phyloP scores from a whole-genome alignment of 2,113 vertebrate species.

The Zapornia atra region DNA sequence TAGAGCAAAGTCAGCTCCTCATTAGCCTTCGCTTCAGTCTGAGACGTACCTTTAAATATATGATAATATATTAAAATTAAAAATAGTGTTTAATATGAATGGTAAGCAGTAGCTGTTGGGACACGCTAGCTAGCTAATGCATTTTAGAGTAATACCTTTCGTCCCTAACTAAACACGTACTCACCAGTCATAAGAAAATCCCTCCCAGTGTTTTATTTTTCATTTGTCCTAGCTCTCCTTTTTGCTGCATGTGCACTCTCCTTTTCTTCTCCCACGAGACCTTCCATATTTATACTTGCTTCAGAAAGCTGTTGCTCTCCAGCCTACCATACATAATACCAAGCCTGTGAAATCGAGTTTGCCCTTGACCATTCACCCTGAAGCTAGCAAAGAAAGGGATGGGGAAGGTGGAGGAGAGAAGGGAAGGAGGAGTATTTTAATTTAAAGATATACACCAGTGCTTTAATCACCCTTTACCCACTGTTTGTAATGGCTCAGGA shows the following conservation, averaged over 20 bases:
- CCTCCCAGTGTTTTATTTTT: background rate
- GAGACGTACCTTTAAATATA: background rate
- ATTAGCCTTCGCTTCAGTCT: background rate
- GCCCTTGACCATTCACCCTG: background rate
- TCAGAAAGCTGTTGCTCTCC: slow-evolving; percentile 32
- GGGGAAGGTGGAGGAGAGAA: background rate
- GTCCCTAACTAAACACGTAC: background rate
- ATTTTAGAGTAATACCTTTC: background rate
- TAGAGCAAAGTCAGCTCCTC: background rate
- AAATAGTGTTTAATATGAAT: background rate
- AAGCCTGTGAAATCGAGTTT: background rate
- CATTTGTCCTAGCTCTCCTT: background rate
- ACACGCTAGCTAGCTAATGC: background rate
- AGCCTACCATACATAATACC: slow-evolving; percentile 16
- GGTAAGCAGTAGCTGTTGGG: background rate
- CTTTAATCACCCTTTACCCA: background rate
- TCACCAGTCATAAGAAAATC: background rate
- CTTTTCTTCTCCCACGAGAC: background rate
- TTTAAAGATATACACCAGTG: background rate
- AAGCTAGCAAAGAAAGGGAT: background rate
- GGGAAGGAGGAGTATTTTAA: background rate
- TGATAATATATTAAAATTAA: background rate
- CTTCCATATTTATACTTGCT: slow-evolving; percentile 13
- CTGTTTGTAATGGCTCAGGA: background rate
- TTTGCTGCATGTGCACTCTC: background rate